Evolutionary conservation across 2,888 invertebrate genomes (phyloP).

Genomic region (Flexamia atlantica): DNA sequence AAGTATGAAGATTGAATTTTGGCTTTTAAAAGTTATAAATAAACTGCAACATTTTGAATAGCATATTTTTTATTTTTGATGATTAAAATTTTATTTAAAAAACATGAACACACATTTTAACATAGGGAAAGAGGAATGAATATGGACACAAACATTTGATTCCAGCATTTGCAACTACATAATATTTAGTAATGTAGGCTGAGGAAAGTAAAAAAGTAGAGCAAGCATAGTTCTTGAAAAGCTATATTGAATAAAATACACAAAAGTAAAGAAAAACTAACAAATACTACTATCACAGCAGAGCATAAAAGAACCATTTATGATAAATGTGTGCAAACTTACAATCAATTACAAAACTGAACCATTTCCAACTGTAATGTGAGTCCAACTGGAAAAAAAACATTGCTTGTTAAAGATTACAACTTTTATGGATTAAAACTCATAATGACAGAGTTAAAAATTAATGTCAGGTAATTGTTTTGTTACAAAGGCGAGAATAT

Average conservation of each 20-base stretch:
- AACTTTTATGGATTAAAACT: not conserved
- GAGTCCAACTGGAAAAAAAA: conserved; percentile 2
- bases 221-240: not conserved
- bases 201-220: too few relatives aligned
- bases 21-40: too few relatives aligned
- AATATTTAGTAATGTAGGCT: too few relatives aligned
- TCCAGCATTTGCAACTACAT: too few relatives aligned
- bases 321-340: not conserved
- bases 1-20: too few relatives aligned
- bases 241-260: not conserved
- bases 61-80: too few relatives aligned
- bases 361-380: not conserved
- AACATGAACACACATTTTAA: too few relatives aligned
- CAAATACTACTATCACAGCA: conserved; percentile 8
- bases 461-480: not conserved
- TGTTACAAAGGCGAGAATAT: not conserved
- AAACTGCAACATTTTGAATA: too few relatives aligned
- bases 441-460: not conserved
- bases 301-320: not conserved
- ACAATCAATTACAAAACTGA: not conserved
- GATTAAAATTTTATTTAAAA: too few relatives aligned
- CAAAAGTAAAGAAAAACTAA: not conserved
- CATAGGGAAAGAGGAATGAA: too few relatives aligned
- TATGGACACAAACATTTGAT: too few relatives aligned
- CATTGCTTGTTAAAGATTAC: not conserved